A percentile compares a stretch with the other conserved stretches of the same genome.
phyloP scores from a whole-genome alignment of 1,140 invertebrate genomes.

The Drosophila saltans region DNA sequence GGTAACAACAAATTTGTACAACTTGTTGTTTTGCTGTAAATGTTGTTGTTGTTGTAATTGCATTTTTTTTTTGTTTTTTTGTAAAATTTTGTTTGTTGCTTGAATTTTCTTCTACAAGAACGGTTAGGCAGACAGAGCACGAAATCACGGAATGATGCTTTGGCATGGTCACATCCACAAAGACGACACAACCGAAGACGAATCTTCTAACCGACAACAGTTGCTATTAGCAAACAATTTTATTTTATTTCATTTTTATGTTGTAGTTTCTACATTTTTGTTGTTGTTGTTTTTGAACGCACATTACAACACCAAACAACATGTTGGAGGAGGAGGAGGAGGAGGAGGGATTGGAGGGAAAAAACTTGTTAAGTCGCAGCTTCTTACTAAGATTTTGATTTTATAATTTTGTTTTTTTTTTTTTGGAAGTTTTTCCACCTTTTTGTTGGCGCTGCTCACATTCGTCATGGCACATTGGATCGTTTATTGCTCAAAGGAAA shows the following conservation, averaged over 20 bases:
- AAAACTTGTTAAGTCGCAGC: conserved; percentile 62
- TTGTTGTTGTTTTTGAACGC: conserved; percentile 34
- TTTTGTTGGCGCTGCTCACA: conserved; percentile 21
- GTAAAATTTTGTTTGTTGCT: conserved; percentile 20
- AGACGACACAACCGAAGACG: conserved; percentile 25
- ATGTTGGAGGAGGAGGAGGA: background rate
- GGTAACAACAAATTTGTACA: conserved; percentile 56
- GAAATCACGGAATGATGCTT: conserved; percentile 1
- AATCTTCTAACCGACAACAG: conserved; percentile 42
- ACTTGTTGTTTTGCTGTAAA: conserved; percentile 13
- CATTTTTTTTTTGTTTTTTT: background rate
- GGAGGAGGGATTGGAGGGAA: conserved; percentile 11
- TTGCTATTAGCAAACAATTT: conserved; percentile 70
- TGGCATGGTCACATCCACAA: conserved; percentile 4
- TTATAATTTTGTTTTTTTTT: conserved; percentile 18
- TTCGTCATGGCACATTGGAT: conserved; percentile 52
- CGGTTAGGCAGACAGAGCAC: conserved; percentile 17
- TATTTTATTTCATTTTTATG: conserved; percentile 30
- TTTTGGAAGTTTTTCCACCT: conserved; percentile 38
- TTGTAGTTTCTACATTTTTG: conserved; percentile 9
- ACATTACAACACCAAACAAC: conserved; percentile 61
- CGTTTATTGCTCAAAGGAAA: conserved; percentile 36
- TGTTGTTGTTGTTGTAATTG: conserved; percentile 18
- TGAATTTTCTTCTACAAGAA: conserved; percentile 63
- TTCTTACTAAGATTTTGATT: conserved; percentile 31